Evolutionary conservation across 2,888 invertebrate genomes (phyloP), one percentile per base, ranked within the genome.

Genomic region (Nephrocerus scutellatus): DNA sequence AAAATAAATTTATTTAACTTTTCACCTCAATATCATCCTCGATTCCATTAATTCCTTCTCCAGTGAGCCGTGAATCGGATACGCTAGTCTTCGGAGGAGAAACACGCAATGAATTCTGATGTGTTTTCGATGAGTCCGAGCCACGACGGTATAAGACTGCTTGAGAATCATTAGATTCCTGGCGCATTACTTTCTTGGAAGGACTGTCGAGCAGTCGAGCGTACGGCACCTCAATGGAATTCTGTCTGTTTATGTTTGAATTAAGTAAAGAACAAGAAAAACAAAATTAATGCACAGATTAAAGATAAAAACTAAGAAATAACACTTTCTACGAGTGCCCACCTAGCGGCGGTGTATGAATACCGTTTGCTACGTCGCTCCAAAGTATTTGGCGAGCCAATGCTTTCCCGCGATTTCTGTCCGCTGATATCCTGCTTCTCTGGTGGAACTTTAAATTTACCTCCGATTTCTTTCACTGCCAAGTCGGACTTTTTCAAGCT

Each of bases 41-140:
- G 21, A 72, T 71, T 43, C 78, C 82, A 2, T 20, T 32, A 13
- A 60, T 54, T 60, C 81, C 84, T 62, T 84, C 87, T 1, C 87
- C 78, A 1, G 88, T 85, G 42, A 89, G 66, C 62, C 84, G 84
- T 0, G 89, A 88, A 67, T 89, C 90, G 1, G 88, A 89, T 4
- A 82, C 80, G 60, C 87, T 88, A 48, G 86, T 87, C 58, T 89
- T 88, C 1, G 82, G 80, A n/a, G 70, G 63, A n/a, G 77, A 75
- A 5, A 77, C 73, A 30, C 71, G 73, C 22, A 68, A 32, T 23
- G 59, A 51, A 33, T 52, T 51, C 23, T 43, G 51, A 32, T 57
- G 56, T 8, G 52, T 46, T 31, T 56, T 59, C 22, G 57, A 53
- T 3, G 63, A 54, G 70, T 70, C 55, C 52, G 64, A 65, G 12